A percentile compares a stretch with the other conserved stretches of the same genome.
These are phyloP conservation scores for Tuberolachnus salignus DNA, from an alignment of 2,888 invertebrate genomes.

Conservation along the genomic window DNA sequence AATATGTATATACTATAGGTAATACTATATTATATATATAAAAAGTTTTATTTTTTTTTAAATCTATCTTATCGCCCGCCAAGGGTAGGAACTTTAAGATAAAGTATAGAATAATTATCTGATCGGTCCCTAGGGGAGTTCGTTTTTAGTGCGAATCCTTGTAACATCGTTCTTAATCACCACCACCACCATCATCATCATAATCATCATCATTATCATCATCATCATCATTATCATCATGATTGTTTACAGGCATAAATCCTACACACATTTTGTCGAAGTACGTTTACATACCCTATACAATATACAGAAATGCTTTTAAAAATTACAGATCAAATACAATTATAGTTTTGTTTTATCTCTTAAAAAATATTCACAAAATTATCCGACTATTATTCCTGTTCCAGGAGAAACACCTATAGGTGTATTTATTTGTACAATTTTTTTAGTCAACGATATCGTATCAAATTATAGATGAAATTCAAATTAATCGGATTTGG, in stretches of 20 bases:
- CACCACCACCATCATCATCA: constrained; percentile 25
- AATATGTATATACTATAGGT: too few relatives aligned
- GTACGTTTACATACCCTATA: background rate
- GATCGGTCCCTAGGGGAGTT: constrained; percentile 35
- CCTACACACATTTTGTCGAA: background rate
- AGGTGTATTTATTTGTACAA: constrained; percentile 2
- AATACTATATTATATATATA: background rate
- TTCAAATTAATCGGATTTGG: too few relatives aligned
- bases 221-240: too few relatives aligned
- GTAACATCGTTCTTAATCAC: constrained; percentile 42
- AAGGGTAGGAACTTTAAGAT: constrained; percentile 30
- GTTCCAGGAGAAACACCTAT: too few relatives aligned
- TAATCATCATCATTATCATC: too few relatives aligned
- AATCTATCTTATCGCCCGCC: background rate
- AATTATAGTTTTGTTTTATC: background rate
- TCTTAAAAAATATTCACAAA: background rate
- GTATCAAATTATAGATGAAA: too few relatives aligned
- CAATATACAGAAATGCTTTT: background rate
- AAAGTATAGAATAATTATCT: constrained; percentile 47
- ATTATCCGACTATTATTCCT: too few relatives aligned
- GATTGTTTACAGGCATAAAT: background rate
- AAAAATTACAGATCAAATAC: constrained; percentile 8
- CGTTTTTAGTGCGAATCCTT: constrained; percentile 50
- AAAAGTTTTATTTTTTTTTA: constrained; percentile 12
- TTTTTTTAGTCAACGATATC: too few relatives aligned